These are phyloP conservation scores for Brachionus rubens DNA, from an alignment of 1,140 invertebrate species.

Conservation along the genomic window DNA sequence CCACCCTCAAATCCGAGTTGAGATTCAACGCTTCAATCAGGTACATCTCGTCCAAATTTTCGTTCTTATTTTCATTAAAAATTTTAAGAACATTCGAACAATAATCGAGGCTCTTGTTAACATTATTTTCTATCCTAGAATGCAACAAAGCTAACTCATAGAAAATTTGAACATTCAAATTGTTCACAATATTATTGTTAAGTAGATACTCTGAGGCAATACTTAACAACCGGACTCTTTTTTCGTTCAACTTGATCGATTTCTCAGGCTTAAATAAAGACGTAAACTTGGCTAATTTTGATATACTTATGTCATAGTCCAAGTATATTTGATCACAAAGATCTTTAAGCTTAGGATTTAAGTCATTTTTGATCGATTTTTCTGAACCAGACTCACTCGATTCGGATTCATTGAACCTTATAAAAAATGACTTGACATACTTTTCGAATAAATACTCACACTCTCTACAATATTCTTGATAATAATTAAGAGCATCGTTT, in stretches of 20 bases:
- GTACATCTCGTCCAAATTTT: not conserved
- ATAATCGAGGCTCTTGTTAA: not conserved
- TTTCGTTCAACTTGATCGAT: slow-evolving; percentile 24
- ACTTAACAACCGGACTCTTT: not conserved
- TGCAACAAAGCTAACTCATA: slow-evolving; percentile 17
- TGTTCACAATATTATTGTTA: not conserved
- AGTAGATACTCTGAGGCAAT: not conserved
- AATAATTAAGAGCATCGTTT: not conserved
- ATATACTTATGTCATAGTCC: slow-evolving; percentile 26
- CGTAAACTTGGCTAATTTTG: slow-evolving; percentile 16
- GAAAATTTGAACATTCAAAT: slow-evolving; percentile 27
- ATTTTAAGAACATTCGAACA: not conserved
- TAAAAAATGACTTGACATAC: slow-evolving; percentile 23
- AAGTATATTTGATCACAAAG: slow-evolving; percentile 40
- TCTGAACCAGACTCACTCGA: not conserved
- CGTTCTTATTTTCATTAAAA: not conserved
- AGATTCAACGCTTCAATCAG: not conserved
- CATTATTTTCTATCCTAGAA: slow-evolving; percentile 12
- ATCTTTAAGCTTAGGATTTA: not conserved
- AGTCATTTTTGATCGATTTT: not conserved
- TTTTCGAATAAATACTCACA: slow-evolving; percentile 30
- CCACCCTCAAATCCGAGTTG: not conserved
- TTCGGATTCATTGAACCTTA: not conserved
- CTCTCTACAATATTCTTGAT: slow-evolving; percentile 40
- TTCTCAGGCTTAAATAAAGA: not conserved